Conservation (phyloP, 2,797 vertebrate genomes). For the Fundulus diaphanus region DNA sequence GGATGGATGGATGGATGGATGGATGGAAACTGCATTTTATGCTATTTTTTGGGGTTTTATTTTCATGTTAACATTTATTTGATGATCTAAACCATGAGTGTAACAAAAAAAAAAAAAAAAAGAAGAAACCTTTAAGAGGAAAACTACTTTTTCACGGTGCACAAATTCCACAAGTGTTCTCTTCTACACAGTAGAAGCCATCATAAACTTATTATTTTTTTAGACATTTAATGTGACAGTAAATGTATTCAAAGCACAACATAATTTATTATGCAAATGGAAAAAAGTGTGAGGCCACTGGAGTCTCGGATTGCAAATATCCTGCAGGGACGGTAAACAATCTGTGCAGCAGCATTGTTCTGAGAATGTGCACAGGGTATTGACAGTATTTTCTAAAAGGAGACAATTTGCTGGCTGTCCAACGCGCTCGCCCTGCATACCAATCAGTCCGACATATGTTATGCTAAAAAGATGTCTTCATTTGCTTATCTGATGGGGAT, state of each 20-base stretch:
- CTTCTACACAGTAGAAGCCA: neutral
- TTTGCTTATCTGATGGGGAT: constrained; percentile 52
- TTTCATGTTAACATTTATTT: neutral
- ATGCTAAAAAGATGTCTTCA: constrained; percentile 64
- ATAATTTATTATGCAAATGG: constrained; percentile 30
- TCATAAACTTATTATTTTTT: neutral
- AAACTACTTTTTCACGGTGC: neutral
- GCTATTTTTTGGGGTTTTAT: neutral
- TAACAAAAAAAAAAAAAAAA: neutral
- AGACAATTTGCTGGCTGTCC: constrained; percentile 65
- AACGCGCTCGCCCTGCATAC: constrained; percentile 68
- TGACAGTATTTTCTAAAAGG: constrained; percentile 67
- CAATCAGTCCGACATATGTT: constrained; percentile 67
- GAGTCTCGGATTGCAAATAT: constrained; percentile 50
- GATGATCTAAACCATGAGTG: neutral
- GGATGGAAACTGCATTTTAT: neutral
- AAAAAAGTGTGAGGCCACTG: constrained; percentile 25
- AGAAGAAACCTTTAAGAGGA: neutral
- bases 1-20: too few relatives aligned
- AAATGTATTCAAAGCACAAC: constrained; percentile 3
- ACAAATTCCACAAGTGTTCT: neutral
- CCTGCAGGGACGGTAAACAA: constrained; percentile 58
- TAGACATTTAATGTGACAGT: neutral
- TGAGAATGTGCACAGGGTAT: constrained; percentile 50
- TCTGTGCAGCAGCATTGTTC: constrained; percentile 53